phyloP scores from a whole-genome alignment of 2,797 vertebrate genomes.

The Myotis myotis region DNA sequence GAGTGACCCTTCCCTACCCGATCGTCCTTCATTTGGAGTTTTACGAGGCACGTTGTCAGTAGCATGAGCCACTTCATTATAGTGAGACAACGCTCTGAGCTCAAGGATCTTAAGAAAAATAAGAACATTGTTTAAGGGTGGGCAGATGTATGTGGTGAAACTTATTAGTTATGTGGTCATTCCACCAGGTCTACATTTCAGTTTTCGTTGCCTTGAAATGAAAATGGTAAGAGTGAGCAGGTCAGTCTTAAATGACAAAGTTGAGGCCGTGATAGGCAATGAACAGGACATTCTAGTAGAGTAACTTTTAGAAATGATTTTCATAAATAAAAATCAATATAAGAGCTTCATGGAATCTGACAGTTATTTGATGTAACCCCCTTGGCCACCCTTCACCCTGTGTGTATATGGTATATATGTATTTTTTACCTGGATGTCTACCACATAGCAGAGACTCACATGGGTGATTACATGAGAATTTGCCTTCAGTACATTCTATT shows the following conservation, averaged over 20 bases:
- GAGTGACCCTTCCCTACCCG: not conserved
- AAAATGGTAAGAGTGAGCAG: not conserved
- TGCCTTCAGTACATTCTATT: not conserved
- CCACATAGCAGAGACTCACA: not conserved
- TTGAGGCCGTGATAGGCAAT: not conserved
- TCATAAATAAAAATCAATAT: not conserved
- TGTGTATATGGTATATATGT: not conserved
- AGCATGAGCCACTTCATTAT: not conserved
- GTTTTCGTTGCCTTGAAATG: not conserved
- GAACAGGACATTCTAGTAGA: not conserved
- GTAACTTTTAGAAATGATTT: not conserved
- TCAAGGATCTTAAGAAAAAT: constrained; percentile 14
- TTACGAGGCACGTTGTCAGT: not conserved
- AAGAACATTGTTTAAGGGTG: not conserved
- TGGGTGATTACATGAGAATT: not conserved
- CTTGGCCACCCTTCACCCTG: not conserved
- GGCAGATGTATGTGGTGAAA: not conserved
- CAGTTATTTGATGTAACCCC: not conserved
- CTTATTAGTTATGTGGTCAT: not conserved
- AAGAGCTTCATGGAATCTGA: not conserved
- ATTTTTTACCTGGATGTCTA: not conserved
- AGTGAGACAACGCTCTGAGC: not conserved
- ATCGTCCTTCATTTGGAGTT: constrained; percentile 15
- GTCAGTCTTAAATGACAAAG: not conserved
- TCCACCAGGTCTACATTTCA: not conserved